Conservation (phyloP, 2,113 vertebrate genomes). For the Siphamia tubifer region DNA sequence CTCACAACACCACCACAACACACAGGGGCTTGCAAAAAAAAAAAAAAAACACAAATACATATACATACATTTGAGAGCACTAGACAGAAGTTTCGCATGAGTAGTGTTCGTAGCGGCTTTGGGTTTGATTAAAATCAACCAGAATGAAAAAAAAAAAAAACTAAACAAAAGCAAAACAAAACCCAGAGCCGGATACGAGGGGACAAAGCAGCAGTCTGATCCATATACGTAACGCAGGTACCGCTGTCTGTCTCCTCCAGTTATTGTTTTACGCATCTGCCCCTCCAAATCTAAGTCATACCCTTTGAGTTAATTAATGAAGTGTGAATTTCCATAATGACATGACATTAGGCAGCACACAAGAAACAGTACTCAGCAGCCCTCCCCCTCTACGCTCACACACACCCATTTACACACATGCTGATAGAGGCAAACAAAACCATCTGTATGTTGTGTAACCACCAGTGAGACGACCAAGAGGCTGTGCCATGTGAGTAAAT, state of each 20-base stretch:
- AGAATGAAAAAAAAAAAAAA: too few species aligned
- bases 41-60: conserved; percentile 25
- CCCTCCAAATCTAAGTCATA: conserved; percentile 39
- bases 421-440: conserved; percentile 64
- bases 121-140: conserved; percentile 59
- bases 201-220: conserved; percentile 15
- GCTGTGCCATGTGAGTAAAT: conserved; percentile 39
- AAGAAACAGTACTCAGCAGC: conserved; percentile 44
- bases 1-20: conserved; percentile 19
- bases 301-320: conserved; percentile 65
- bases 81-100: conserved; percentile 29
- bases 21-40: not conserved
- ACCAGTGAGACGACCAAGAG: conserved; percentile 34
- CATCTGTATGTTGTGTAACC: conserved; percentile 70
- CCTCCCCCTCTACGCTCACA: conserved; percentile 10
- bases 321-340: conserved; percentile 65
- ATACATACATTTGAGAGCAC: conserved; percentile 33
- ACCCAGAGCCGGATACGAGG: not conserved
- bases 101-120: conserved; percentile 28
- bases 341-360: conserved; percentile 45
- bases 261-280: conserved; percentile 33
- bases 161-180: too few species aligned
- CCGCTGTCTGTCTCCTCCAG: conserved; percentile 21
- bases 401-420: conserved; percentile 28
- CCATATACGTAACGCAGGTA: conserved; percentile 4